phyloP scores from a whole-genome alignment of 2,888 invertebrate genomes.

The Busseola fusca region DNA sequence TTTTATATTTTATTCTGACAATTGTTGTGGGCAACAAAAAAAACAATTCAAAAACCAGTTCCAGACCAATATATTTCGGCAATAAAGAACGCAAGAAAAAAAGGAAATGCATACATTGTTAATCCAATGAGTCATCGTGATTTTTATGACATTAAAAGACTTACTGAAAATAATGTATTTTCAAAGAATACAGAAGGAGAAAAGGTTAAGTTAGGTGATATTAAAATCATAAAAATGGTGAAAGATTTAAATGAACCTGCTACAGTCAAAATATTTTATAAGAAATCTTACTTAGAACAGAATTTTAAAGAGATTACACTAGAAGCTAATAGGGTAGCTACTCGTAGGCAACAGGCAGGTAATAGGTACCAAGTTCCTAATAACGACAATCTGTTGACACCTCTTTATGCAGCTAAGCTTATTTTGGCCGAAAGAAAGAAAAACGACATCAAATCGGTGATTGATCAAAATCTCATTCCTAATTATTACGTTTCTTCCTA shows the following conservation, averaged over 20 bases:
- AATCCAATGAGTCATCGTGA: no score
- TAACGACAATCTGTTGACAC: background rate
- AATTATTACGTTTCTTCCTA: slow-evolving; percentile 24
- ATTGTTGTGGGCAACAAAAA: no score
- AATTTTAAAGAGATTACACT: slow-evolving; percentile 20
- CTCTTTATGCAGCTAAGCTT: no score
- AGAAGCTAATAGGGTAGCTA: background rate
- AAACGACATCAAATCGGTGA: slow-evolving; percentile 33
- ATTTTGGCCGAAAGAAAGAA: slow-evolving; percentile 20
- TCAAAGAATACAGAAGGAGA: background rate
- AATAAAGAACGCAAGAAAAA: no score
- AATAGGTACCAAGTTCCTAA: background rate
- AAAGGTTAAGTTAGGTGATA: background rate
- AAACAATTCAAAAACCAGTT: no score
- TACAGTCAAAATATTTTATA: slow-evolving; percentile 23
- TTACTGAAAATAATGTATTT: no score
- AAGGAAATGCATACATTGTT: no score
- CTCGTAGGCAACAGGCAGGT: background rate
- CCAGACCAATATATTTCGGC: no score
- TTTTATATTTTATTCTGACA: no score
- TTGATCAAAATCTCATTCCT: slow-evolving; percentile 37
- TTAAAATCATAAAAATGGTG: slow-evolving; percentile 27
- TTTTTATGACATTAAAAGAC: no score
- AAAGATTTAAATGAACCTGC: slow-evolving; percentile 33
- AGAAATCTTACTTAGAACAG: slow-evolving; percentile 25